Base-by-base conservation (phyloP, 2,797 vertebrate species). In the Sebastolobus alascanus region DNA sequence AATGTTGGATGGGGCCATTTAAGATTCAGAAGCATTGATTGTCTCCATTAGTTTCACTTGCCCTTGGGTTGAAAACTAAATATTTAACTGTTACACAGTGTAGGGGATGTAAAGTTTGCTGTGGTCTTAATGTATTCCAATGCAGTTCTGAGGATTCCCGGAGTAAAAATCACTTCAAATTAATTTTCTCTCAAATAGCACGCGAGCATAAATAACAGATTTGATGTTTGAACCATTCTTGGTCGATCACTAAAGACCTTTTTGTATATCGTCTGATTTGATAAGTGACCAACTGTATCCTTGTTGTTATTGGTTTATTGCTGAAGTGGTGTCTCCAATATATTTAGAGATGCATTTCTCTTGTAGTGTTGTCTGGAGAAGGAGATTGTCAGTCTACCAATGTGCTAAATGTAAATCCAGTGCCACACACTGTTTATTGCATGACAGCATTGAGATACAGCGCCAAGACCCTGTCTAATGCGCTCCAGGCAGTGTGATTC, bases 401-500 rank as follows among this genome's bases (percentile, higher is more conserved):
- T 78, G 80, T 75, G 80, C 67, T 87, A 68, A 87, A 89, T 91
- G 87, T 90, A 88, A 91, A 90, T 91, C 68, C 81, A 73, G 83
- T 88, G 85, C 80, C 91, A 89, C 84, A 84, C 80, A 70, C 80
- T 91, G 83, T 86, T 92, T 85, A 82, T 85, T 82, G 73, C 77
- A 87, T 90, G 91, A 91, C 91, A 91, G 84, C 66, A 61, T 33
- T 83, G 83, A 90, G 86, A 80, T 82, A 52, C 73, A 69, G 82
- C 14, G 72, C 83, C 88, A 84, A 86, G 82, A 89, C 73, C 80
- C 79, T 88, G 82, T 90, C 85, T 85, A 86, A 89, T 88, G 56
- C 16, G 90, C 91, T 93, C 76, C 83, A 91, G 90, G 92, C 91
- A 75, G 61, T 90, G 77, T 88, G 86, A 87, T 86, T 90, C 87